Conservation (phyloP, 2,797 vertebrate genomes). For the Gymnocypris eckloni region DNA sequence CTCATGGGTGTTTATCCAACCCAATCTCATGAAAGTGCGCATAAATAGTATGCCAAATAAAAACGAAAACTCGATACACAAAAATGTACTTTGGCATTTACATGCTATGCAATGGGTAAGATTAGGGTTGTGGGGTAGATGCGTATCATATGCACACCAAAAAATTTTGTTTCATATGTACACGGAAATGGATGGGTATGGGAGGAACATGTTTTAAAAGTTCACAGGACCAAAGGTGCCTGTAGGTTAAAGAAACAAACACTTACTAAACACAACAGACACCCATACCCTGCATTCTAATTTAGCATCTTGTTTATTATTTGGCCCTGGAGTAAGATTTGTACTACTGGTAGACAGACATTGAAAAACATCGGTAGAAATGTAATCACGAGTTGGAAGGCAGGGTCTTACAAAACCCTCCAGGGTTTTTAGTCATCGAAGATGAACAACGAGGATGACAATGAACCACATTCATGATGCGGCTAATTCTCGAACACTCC, state of each 20-base stretch:
- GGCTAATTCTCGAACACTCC: constrained; percentile 28
- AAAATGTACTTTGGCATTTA: no score
- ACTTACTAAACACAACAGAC: constrained; percentile 10
- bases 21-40: no score
- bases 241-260: background rate
- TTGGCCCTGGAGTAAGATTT: constrained; percentile 9
- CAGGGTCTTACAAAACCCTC: constrained; percentile 12
- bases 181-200: no score
- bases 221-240: background rate
- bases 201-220: background rate
- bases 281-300: background rate
- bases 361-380: background rate
- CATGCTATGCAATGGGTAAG: no score
- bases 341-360: constrained; percentile 13
- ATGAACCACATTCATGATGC: constrained; percentile 13
- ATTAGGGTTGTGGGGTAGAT: no score
- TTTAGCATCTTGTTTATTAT: constrained; percentile 14
- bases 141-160: no score
- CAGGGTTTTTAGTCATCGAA: background rate
- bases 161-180: no score
- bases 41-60: no score
- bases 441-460: constrained; percentile 2
- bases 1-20: no score
- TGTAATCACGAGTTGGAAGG: constrained; percentile 3
- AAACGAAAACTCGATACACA: no score